Evolutionary conservation across 2,113 vertebrate genomes (phyloP).

Genomic region (Lycaon pictus): DNA sequence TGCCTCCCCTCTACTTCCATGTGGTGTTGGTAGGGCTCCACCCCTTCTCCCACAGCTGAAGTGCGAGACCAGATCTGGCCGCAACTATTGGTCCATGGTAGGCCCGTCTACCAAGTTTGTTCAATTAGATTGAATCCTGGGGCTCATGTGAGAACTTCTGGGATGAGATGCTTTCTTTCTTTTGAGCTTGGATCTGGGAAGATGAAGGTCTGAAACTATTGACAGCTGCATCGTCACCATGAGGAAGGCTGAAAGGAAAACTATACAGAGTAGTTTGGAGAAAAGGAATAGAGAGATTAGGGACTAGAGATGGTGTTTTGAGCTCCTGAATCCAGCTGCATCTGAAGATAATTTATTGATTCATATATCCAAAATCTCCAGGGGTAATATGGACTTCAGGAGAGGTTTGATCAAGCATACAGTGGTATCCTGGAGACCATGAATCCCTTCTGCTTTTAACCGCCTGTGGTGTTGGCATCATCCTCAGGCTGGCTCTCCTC

Average conservation of each 20-base stretch:
- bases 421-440: neutral
- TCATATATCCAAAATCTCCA: neutral
- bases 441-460: neutral
- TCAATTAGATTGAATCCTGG: neutral
- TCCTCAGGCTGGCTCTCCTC: neutral
- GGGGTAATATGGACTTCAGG: neutral
- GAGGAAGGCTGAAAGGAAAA: neutral
- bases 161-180: neutral
- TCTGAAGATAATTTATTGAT: neutral
- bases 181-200: neutral
- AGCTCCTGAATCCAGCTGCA: neutral
- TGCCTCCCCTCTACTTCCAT: neutral
- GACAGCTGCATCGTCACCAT: neutral
- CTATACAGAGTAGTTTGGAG: neutral
- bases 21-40: neutral
- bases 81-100: neutral
- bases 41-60: neutral
- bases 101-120: neutral
- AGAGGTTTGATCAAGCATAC: neutral
- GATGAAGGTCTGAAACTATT: neutral
- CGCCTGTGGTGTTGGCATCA: neutral
- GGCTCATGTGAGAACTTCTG: neutral
- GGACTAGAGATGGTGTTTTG: neutral
- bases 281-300: neutral
- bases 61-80: neutral